These are phyloP conservation scores for Poecile montanus DNA, from an alignment of 2,797 vertebrate genomes.

Conservation along the genomic window DNA sequence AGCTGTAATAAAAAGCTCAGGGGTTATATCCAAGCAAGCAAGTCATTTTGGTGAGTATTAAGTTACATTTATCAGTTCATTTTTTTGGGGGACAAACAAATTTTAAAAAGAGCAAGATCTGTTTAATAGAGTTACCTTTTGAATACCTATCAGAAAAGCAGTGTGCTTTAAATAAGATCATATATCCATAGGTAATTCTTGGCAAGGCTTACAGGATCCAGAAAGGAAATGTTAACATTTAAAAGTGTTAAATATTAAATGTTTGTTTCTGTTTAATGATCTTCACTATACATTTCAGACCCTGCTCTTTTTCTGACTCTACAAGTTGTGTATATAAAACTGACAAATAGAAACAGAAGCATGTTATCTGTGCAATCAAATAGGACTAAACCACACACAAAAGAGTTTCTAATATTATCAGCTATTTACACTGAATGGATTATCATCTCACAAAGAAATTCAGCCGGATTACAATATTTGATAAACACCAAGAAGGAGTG, in stretches of 20 bases:
- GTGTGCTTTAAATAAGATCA: not conserved
- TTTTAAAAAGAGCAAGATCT: not conserved
- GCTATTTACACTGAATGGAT: not conserved
- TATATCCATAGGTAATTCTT: not conserved
- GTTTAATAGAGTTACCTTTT: not conserved
- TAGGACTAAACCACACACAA: not conserved
- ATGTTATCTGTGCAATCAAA: not conserved
- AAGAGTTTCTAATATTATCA: not conserved
- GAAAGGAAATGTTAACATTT: not conserved
- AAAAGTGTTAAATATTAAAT: not conserved
- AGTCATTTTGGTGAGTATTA: not conserved
- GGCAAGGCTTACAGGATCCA: not conserved
- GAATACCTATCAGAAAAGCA: not conserved
- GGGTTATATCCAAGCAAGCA: not conserved
- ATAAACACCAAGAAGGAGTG: not conserved
- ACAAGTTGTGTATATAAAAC: not conserved
- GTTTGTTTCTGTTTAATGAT: not conserved
- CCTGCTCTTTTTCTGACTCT: not conserved
- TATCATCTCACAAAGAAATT: not conserved
- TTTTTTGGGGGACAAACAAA: not conserved
- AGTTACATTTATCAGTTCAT: not conserved
- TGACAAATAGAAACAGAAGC: slow-evolving; percentile 8
- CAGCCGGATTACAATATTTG: not conserved
- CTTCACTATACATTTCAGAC: not conserved
- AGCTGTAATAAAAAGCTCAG: not conserved